Conservation (phyloP, 2,797 vertebrate genomes). For the Parambassis ranga region DNA sequence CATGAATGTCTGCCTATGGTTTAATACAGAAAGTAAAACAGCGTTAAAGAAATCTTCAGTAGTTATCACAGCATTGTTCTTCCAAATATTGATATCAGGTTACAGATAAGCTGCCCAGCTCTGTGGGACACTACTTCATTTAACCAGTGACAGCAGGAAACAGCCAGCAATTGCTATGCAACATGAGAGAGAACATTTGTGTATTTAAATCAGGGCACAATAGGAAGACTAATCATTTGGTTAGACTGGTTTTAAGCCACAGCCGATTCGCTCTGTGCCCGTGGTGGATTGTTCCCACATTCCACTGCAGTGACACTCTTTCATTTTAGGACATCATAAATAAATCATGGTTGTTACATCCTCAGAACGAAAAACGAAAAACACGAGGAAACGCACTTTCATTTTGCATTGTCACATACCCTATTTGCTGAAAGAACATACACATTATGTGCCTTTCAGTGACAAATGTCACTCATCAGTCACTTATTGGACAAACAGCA, state of each 20-base stretch:
- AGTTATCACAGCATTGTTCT: no score
- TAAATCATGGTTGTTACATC: no score
- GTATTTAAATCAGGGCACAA: conserved; percentile 52
- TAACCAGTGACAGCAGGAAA: conserved; percentile 8
- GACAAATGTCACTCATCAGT: conserved; percentile 41
- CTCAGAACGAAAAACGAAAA: no score
- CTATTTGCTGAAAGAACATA: conserved; percentile 5
- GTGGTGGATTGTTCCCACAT: neutral
- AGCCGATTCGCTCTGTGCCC: neutral
- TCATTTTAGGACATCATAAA: neutral
- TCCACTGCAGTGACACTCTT: neutral
- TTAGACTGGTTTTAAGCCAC: conserved; percentile 25
- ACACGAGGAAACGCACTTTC: no score
- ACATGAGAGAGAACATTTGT: conserved; percentile 38
- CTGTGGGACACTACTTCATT: neutral
- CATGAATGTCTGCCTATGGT: no score
- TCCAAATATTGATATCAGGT: neutral
- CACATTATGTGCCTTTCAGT: conserved; percentile 25
- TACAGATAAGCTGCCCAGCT: neutral
- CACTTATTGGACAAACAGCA: conserved; percentile 17
- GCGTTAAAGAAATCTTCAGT: no score
- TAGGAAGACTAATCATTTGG: conserved; percentile 26
- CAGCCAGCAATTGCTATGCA: conserved; percentile 3
- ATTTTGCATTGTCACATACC: no score
- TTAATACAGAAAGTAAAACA: no score